Evolutionary conservation across 2,797 vertebrate genomes (phyloP).

Genomic region (Syncerus caffer): DNA sequence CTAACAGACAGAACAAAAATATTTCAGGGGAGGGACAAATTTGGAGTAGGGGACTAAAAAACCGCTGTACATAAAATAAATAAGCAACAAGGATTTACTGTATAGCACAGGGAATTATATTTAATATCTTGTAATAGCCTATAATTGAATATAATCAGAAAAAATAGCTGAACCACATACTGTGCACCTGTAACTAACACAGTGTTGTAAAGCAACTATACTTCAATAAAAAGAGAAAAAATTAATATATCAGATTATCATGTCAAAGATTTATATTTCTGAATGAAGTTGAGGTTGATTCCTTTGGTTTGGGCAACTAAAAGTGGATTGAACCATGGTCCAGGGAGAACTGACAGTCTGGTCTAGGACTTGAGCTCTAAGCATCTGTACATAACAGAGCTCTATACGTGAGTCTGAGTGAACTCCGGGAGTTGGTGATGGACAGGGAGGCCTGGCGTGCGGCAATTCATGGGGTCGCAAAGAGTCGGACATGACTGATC

Average conservation of each 20-base stretch:
- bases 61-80: not conserved
- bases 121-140: not conserved
- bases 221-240: not conserved
- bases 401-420: too few species aligned
- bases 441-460: too few species aligned
- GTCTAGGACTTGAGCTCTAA: not conserved
- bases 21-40: not conserved
- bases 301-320: not conserved
- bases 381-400: not conserved
- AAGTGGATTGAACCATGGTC: not conserved
- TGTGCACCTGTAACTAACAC: not conserved
- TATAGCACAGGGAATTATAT: not conserved
- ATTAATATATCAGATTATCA: not conserved
- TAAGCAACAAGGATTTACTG: not conserved
- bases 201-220: not conserved
- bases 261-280: not conserved
- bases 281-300: not conserved
- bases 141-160: not conserved
- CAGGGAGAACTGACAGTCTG: not conserved
- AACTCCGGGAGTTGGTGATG: too few species aligned
- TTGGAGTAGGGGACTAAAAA: not conserved
- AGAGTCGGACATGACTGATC: too few species aligned
- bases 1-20: not conserved
- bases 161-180: not conserved
- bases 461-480: too few species aligned